phyloP scores from a whole-genome alignment of 2,888 invertebrate species.

The Busseola fusca region DNA sequence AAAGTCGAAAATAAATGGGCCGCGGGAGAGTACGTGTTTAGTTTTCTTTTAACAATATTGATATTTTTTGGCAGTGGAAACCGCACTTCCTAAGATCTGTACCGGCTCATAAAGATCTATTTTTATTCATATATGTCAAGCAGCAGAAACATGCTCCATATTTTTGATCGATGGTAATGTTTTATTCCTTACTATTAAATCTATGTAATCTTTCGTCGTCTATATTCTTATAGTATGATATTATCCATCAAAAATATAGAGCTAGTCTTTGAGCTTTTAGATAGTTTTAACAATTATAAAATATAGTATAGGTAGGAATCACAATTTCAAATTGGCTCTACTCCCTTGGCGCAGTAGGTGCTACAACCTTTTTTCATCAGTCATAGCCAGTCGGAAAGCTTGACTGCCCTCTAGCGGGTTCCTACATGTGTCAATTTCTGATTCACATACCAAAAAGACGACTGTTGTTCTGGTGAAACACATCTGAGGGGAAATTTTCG shows the following conservation, averaged over 20 bases:
- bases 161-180: neutral
- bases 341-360: conserved; percentile 1
- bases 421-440: conserved; percentile 1
- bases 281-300: conserved; percentile 26
- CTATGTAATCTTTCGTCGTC: neutral
- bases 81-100: neutral
- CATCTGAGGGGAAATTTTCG: too few relatives aligned
- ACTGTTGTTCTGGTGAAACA: neutral
- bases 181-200: neutral
- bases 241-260: conserved; percentile 15
- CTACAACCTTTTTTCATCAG: neutral
- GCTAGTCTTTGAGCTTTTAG: conserved; percentile 17
- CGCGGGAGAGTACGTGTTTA: too few relatives aligned
- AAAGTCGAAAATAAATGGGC: conserved; percentile 14
- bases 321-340: conserved; percentile 35
- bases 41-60: neutral
- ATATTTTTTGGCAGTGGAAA: neutral
- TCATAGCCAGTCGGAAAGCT: neutral
- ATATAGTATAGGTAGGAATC: conserved; percentile 36
- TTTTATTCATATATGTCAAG: conserved; percentile 3
- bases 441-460: neutral
- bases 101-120: neutral
- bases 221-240: conserved; percentile 7
- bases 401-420: neutral
- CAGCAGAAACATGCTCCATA: neutral